phyloP scores from a whole-genome alignment of 2,888 invertebrate genomes.

The Syrista parreyssii region DNA sequence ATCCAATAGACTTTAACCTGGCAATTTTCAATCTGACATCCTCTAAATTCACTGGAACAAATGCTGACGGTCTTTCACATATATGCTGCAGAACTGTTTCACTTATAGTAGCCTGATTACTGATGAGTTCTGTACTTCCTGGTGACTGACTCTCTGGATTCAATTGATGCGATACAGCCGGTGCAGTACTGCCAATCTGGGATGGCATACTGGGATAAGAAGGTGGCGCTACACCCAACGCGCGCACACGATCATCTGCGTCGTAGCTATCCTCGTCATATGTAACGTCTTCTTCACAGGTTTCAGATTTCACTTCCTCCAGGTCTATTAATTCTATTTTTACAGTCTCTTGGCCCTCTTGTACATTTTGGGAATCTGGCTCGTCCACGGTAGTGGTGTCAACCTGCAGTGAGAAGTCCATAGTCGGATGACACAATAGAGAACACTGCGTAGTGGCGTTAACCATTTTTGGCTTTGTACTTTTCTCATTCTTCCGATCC shows the following conservation, averaged over 20 bases:
- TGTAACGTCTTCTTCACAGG: slow-evolving; percentile 22
- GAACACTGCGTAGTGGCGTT: slow-evolving; percentile 53
- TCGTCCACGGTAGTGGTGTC: neutral
- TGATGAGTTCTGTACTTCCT: neutral
- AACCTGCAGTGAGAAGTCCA: slow-evolving; percentile 3
- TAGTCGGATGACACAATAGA: slow-evolving; percentile 23
- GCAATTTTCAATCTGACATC: slow-evolving; percentile 50
- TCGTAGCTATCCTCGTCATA: slow-evolving; percentile 22
- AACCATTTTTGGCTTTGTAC: slow-evolving; percentile 32
- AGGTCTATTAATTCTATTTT: slow-evolving; percentile 41
- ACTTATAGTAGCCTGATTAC: neutral
- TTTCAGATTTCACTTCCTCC: slow-evolving; percentile 46
- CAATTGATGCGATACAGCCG: neutral
- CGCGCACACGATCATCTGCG: slow-evolving; percentile 17
- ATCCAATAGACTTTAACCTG: slow-evolving; percentile 58
- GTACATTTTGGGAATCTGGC: slow-evolving; percentile 4
- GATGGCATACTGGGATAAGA: neutral
- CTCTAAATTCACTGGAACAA: slow-evolving; percentile 53
- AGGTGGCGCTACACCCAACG: neutral
- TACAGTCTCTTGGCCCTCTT: slow-evolving; percentile 14
- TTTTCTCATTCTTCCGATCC: slow-evolving; percentile 14
- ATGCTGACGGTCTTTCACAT: slow-evolving; percentile 44
- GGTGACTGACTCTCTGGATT: neutral
- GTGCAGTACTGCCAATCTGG: neutral
- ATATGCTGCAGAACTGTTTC: neutral